A percentile compares a stretch with the other conserved stretches of the same genome.
These are phyloP conservation scores for Elaphurus davidianus DNA, from an alignment of 2,113 vertebrate genomes.

Conservation along the genomic window DNA sequence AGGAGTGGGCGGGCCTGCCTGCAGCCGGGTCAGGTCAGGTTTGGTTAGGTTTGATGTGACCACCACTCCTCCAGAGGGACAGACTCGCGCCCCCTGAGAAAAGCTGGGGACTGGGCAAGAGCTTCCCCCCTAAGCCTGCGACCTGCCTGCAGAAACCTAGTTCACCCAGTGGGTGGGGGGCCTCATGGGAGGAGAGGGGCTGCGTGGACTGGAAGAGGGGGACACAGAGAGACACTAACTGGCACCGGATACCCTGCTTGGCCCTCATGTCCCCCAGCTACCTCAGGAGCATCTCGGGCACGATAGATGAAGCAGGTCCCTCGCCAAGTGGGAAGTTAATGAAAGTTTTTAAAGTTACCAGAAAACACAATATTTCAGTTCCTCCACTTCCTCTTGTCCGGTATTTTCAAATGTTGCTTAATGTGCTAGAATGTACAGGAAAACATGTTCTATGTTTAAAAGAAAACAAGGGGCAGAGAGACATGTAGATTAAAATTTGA, in stretches of 20 bases:
- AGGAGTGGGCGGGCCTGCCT: not conserved
- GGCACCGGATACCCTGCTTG: not conserved
- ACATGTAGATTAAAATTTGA: not conserved
- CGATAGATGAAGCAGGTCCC: not conserved
- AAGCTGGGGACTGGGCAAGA: not conserved
- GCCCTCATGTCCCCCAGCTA: not conserved
- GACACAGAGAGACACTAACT: not conserved
- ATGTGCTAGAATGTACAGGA: not conserved
- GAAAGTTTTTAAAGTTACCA: not conserved
- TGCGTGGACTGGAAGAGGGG: not conserved
- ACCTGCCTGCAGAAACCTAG: not conserved
- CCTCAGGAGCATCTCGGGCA: not conserved
- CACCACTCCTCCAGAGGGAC: not conserved
- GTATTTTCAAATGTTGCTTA: not conserved
- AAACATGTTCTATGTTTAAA: not conserved
- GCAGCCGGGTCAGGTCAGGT: not conserved
- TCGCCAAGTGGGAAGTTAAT: not conserved
- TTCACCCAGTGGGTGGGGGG: not conserved
- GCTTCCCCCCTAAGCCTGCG: not conserved
- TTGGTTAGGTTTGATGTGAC: not conserved
- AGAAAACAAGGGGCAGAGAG: not conserved
- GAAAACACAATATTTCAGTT: not conserved
- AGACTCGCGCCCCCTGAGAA: not conserved
- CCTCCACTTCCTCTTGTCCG: not conserved
- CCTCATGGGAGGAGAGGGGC: too few relatives aligned